Conservation (phyloP, 2,797 vertebrate species). For the Amblyraja radiata region DNA sequence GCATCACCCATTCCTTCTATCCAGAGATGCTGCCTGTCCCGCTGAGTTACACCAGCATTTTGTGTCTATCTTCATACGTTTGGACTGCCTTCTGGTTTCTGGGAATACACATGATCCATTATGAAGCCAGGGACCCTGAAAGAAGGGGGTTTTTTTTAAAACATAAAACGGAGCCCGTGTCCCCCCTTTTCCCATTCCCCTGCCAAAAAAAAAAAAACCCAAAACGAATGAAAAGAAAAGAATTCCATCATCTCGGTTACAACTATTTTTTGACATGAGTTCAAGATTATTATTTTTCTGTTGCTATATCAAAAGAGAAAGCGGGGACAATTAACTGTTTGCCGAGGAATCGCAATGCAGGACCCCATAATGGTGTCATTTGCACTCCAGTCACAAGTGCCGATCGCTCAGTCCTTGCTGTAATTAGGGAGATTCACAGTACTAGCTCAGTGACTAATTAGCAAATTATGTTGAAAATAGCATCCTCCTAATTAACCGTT, state of each 20-base stretch:
- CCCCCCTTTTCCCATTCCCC: neutral
- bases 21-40: too few relatives aligned
- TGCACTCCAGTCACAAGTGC: conserved; percentile 82
- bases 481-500: conserved; percentile 93
- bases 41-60: too few relatives aligned
- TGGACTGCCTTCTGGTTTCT: neutral
- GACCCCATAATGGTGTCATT: conserved; percentile 75
- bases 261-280: conserved; percentile 37
- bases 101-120: neutral
- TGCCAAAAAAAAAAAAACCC: neutral
- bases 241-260: conserved; percentile 26
- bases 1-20: too few relatives aligned
- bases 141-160: neutral
- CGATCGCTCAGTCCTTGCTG: conserved; percentile 74
- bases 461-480: conserved; percentile 97
- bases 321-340: conserved; percentile 49
- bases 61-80: neutral
- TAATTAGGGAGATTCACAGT: conserved; percentile 85
- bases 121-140: neutral
- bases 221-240: neutral
- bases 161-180: neutral
- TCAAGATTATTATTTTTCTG: conserved; percentile 38
- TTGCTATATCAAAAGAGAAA: conserved; percentile 44
- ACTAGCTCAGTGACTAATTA: conserved; percentile 91
- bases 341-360: conserved; percentile 40